These are phyloP conservation scores for Vanacampus margaritifer DNA, from an alignment of 2,113 vertebrate genomes.

Conservation along the genomic window DNA sequence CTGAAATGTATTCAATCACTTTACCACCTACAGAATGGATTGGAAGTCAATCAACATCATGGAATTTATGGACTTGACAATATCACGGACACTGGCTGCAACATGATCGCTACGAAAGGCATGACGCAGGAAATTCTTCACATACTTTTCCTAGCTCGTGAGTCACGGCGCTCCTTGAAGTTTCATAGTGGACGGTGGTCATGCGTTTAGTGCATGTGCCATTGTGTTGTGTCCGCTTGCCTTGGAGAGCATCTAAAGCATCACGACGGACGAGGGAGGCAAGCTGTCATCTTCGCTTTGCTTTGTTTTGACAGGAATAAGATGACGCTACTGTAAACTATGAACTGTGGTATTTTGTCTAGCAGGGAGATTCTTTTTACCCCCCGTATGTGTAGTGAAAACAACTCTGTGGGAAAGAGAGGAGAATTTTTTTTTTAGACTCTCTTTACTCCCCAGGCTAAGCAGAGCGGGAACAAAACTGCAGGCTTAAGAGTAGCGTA, in stretches of 20 bases:
- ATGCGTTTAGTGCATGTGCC: slow-evolving; percentile 6
- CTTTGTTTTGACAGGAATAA: slow-evolving; percentile 32
- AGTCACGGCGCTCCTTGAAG: slow-evolving; percentile 13
- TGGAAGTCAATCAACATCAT: not conserved
- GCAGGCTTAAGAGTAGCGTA: slow-evolving; percentile 22
- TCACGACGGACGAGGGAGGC: slow-evolving; percentile 16
- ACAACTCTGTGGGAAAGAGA: slow-evolving; percentile 12
- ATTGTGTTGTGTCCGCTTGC: slow-evolving; percentile 29
- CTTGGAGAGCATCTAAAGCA: slow-evolving; percentile 20
- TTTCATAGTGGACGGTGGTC: slow-evolving; percentile 25
- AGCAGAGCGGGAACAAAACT: slow-evolving; percentile 8
- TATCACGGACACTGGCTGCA: not conserved
- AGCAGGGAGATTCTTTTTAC: slow-evolving; percentile 16
- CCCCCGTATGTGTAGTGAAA: slow-evolving; percentile 26
- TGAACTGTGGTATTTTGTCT: slow-evolving; percentile 41
- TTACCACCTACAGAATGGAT: not conserved
- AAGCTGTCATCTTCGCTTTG: slow-evolving; percentile 42
- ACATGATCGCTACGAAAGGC: not conserved
- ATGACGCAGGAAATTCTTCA: slow-evolving; percentile 48
- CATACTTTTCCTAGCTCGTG: slow-evolving; percentile 39
- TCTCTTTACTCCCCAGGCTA: slow-evolving; percentile 22
- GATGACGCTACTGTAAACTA: slow-evolving; percentile 37
- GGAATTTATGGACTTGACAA: not conserved
- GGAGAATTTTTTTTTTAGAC: too few species aligned
- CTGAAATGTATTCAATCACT: too few species aligned